These are phyloP conservation scores for Sipha maydis DNA, from an alignment of 2,888 invertebrate species.

Conservation along the genomic window DNA sequence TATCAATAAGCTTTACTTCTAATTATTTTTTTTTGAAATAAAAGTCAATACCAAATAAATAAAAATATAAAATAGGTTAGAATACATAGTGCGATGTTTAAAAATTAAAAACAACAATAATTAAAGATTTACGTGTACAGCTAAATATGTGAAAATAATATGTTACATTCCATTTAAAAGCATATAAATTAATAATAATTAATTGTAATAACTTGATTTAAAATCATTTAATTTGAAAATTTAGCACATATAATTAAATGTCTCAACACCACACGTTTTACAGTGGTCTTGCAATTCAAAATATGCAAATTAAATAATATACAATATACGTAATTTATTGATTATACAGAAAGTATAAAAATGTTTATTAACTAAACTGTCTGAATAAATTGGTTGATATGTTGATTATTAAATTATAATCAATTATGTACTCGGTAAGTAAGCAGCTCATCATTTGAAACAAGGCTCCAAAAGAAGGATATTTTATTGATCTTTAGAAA, in stretches of 20 bases:
- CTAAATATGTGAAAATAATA: background rate
- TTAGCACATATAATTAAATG: background rate
- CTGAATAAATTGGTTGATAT: background rate
- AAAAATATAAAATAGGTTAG: too few relatives aligned
- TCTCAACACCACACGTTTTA: background rate
- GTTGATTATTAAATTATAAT: background rate
- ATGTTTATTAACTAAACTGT: constrained; percentile 23
- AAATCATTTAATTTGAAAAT: background rate
- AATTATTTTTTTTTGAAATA: background rate
- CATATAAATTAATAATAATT: background rate
- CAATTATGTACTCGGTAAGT: constrained; percentile 1
- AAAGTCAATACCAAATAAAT: background rate
- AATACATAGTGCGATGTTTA: background rate
- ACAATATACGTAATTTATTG: background rate
- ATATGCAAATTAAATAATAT: background rate
- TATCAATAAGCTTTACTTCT: background rate
- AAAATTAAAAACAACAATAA: background rate
- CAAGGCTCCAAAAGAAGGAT: background rate
- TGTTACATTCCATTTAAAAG: background rate
- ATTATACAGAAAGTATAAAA: background rate
- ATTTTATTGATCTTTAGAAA: constrained; percentile 43
- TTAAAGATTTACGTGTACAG: background rate
- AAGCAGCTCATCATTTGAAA: constrained; percentile 26
- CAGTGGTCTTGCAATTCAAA: background rate
- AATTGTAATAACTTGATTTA: background rate